Evolutionary conservation across 2,113 vertebrate species (phyloP).

Genomic region (Myotis davidii): DNA sequence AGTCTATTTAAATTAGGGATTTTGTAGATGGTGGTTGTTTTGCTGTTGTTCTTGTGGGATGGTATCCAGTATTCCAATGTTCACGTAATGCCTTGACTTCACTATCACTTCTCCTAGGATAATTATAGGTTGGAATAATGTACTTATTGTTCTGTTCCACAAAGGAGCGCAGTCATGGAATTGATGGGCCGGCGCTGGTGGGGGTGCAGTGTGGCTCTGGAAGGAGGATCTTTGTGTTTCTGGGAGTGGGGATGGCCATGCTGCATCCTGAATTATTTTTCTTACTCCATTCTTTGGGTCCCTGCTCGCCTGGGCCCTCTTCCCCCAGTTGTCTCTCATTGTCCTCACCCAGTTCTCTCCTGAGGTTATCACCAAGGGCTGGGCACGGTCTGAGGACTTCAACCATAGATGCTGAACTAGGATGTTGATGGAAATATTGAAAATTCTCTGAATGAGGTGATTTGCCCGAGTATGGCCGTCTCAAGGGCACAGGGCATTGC

Average conservation of each 20-base stretch:
- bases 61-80: conserved; percentile 81
- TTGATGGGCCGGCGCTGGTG: conserved; percentile 66
- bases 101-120: conserved; percentile 83
- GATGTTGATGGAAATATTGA: conserved; percentile 46
- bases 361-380: not conserved
- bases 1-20: conserved; percentile 77
- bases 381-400: not conserved
- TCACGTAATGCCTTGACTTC: conserved; percentile 84
- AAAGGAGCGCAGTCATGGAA: conserved; percentile 83
- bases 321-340: not conserved
- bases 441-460: conserved; percentile 31
- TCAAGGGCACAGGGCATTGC: not conserved
- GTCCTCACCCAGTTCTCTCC: not conserved
- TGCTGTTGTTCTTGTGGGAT: conserved; percentile 77
- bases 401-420: not conserved
- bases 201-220: conserved; percentile 24
- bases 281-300: not conserved
- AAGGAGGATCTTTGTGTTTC: conserved; percentile 73
- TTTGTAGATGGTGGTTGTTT: conserved; percentile 68
- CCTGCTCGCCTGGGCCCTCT: not conserved
- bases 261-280: conserved; percentile 63
- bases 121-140: conserved; percentile 87
- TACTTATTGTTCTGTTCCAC: conserved; percentile 86
- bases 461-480: not conserved
- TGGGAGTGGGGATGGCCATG: not conserved